Evolutionary conservation across 2,113 vertebrate genomes (phyloP).

Genomic region (Pyrgilauda ruficollis): DNA sequence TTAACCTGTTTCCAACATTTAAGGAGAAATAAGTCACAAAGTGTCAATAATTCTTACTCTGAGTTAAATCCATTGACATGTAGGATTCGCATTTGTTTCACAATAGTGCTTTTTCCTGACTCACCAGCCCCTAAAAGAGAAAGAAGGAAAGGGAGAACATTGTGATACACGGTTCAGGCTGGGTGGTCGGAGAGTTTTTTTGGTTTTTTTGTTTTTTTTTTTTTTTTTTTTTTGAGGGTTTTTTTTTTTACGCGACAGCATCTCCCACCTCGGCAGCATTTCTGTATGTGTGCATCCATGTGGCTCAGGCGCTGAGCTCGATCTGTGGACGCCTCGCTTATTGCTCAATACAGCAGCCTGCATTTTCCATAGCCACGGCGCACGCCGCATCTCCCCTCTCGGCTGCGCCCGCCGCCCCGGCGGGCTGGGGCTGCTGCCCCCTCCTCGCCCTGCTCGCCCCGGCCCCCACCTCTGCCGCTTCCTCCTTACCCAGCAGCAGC

Average conservation of each 20-base stretch:
- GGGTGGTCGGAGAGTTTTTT: background rate
- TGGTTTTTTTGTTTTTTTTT: too few relatives aligned
- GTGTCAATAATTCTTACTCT: constrained; percentile 83
- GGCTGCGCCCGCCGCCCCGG: constrained; percentile 65
- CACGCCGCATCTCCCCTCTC: background rate
- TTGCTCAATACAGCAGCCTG: background rate
- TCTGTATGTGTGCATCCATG: constrained; percentile 19
- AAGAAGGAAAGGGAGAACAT: constrained; percentile 45
- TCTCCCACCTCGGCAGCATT: constrained; percentile 27
- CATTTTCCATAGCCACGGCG: background rate
- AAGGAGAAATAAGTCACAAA: constrained; percentile 20
- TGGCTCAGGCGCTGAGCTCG: constrained; percentile 15
- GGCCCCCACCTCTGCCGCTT: background rate
- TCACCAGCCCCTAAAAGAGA: constrained; percentile 92
- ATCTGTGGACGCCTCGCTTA: background rate
- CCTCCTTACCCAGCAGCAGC: constrained; percentile 90
- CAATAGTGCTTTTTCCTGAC: constrained; percentile 99
- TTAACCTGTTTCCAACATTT: background rate
- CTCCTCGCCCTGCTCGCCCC: background rate
- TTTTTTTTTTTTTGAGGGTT: background rate
- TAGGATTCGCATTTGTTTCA: constrained; percentile 98
- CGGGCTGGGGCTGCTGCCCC: constrained; percentile 56
- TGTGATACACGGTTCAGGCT: background rate
- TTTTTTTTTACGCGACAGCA: background rate
- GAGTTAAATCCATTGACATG: constrained; percentile 99